Percentiles rank a stretch among this genome's conserved stretches.
Conservation (phyloP, 92 coral and sea anemone species). For the Porites evermanni region DNA sequence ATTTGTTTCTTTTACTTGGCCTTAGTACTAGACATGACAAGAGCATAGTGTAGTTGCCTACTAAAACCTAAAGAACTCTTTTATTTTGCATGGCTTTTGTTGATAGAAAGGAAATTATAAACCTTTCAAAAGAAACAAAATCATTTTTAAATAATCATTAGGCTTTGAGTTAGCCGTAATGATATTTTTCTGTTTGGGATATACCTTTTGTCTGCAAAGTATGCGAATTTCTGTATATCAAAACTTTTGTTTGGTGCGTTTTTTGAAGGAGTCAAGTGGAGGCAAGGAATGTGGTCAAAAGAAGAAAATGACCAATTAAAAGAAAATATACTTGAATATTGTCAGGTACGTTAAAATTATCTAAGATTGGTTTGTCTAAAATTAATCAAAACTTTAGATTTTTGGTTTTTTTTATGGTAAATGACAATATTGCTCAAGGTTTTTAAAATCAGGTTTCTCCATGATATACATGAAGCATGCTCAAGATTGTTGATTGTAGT, state of each 20-base stretch:
- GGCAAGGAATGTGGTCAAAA: slow-evolving; percentile 99
- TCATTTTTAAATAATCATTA: not conserved
- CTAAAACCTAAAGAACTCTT: no score
- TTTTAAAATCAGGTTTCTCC: not conserved
- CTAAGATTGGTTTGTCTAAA: not conserved
- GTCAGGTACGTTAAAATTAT: slow-evolving; percentile 68
- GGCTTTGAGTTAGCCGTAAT: no score
- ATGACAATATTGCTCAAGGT: not conserved
- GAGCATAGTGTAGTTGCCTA: no score
- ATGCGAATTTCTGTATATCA: not conserved
- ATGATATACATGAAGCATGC: not conserved
- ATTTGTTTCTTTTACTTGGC: no score
- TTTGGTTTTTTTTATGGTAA: not conserved
- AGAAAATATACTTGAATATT: slow-evolving; percentile 84
- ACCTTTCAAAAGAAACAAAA: no score
- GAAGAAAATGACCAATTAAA: slow-evolving; percentile 90
- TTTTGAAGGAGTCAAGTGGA: slow-evolving; percentile 91
- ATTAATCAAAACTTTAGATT: no score
- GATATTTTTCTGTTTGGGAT: not conserved
- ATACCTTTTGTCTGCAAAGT: not conserved
- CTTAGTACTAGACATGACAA: no score
- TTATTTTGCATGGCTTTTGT: no score
- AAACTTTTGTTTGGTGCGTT: not conserved
- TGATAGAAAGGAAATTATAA: no score
- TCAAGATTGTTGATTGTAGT: no score